Conservation (phyloP, 2,888 invertebrate genomes). For the Polymixis lichenea region DNA sequence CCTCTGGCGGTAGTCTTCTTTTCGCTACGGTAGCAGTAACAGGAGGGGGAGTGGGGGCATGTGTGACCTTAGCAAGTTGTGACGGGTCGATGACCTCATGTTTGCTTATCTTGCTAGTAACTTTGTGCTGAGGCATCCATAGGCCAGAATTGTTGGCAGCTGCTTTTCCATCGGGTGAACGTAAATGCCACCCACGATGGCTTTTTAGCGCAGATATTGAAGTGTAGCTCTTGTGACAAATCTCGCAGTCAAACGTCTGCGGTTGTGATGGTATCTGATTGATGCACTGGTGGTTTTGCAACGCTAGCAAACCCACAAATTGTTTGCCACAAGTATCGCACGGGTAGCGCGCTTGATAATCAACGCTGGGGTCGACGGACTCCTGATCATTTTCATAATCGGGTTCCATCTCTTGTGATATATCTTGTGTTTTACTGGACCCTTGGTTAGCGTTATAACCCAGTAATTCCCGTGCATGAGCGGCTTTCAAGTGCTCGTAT, state of each 20-base stretch:
- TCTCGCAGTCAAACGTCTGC: conserved; percentile 91
- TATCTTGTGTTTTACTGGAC: conserved; percentile 80
- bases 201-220: conserved; percentile 92
- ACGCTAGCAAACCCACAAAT: conserved; percentile 88
- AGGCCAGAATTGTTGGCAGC: conserved; percentile 88
- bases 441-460: conserved; percentile 87
- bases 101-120: conserved; percentile 88
- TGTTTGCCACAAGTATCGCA: conserved; percentile 90
- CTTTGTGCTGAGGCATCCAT: conserved; percentile 90
- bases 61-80: conserved; percentile 78
- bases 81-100: conserved; percentile 85
- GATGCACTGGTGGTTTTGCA: conserved; percentile 90
- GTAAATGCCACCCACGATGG: conserved; percentile 92
- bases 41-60: conserved; percentile 62
- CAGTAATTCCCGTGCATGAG: conserved; percentile 89
- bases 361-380: conserved; percentile 81
- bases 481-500: conserved; percentile 91
- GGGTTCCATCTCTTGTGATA: conserved; percentile 77
- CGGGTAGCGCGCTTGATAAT: conserved; percentile 88
- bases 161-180: conserved; percentile 90
- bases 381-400: conserved; percentile 86
- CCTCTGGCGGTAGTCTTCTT: conserved; percentile 87
- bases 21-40: conserved; percentile 77
- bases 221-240: conserved; percentile 92
- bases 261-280: conserved; percentile 81